Evolutionary conservation across 2,888 invertebrate species (phyloP).

Genomic region (Eupithecia subfuscata): DNA sequence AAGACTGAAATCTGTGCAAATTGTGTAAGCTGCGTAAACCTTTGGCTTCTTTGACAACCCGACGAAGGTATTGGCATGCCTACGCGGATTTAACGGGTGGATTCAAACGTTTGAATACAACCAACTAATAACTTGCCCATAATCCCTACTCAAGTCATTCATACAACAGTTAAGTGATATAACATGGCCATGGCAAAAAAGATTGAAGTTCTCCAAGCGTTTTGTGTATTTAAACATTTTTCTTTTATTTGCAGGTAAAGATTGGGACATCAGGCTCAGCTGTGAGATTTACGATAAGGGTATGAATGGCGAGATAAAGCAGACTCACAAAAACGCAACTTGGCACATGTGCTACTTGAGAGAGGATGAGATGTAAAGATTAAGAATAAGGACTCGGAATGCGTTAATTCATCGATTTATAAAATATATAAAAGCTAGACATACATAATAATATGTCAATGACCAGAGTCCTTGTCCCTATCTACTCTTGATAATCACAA

Average conservation of each 20-base stretch:
- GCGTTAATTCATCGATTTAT: background rate
- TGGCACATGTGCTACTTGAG: constrained; percentile 31
- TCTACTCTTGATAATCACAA: background rate
- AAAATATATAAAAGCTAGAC: background rate
- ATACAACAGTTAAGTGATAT: constrained; percentile 56
- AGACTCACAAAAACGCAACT: constrained; percentile 28
- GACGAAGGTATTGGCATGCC: constrained; percentile 28
- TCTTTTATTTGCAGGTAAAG: constrained; percentile 63
- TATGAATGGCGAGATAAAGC: constrained; percentile 31
- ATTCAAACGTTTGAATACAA: constrained; percentile 46
- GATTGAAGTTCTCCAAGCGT: constrained; percentile 25
- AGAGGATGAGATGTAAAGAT: constrained; percentile 17
- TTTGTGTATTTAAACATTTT: constrained; percentile 41
- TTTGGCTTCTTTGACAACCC: constrained; percentile 13
- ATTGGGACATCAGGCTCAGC: constrained; percentile 43
- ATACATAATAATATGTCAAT: background rate
- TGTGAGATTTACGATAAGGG: constrained; percentile 34
- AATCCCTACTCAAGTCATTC: constrained; percentile 52
- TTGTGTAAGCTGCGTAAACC: background rate
- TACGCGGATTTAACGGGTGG: constrained; percentile 46
- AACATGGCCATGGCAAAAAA: constrained; percentile 47
- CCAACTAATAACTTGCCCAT: constrained; percentile 47
- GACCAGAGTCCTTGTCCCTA: background rate
- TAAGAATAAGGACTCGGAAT: constrained; percentile 10
- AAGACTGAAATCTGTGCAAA: constrained; percentile 1